Conservation (phyloP, 1,140 invertebrate genomes). For the Nasonia vitripennis region DNA sequence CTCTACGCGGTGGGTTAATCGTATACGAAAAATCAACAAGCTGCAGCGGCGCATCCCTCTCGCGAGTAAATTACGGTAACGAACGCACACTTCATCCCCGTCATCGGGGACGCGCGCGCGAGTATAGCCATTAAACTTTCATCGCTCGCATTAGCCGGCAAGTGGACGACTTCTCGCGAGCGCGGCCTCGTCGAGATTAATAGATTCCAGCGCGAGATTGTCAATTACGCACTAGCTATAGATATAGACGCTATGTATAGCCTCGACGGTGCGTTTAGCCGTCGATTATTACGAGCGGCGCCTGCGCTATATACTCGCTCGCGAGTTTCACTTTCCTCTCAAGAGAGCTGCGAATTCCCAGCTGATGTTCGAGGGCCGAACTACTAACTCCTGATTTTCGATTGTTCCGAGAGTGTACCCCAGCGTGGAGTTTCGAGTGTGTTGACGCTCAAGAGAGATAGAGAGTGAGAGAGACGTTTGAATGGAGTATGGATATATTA, state of each 20-base stretch:
- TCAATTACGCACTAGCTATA: constrained; percentile 30
- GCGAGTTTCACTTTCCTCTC: constrained; percentile 48
- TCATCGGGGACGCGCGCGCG: no score
- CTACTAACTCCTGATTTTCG: no score
- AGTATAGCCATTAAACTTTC: constrained; percentile 24
- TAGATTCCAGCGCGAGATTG: constrained; percentile 40
- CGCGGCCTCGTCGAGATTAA: constrained; percentile 22
- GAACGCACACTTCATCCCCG: no score
- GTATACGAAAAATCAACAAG: background rate
- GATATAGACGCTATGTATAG: no score
- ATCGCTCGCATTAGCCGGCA: background rate
- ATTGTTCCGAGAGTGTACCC: no score
- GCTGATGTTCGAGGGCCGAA: background rate
- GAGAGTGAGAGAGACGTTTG: no score
- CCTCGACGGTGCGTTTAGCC: background rate
- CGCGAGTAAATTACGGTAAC: no score
- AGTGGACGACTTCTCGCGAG: background rate
- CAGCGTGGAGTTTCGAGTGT: no score
- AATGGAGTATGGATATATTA: no score
- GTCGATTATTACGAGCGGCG: background rate
- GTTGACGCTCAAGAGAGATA: no score
- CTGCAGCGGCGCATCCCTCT: background rate
- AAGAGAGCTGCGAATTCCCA: constrained; percentile 17
- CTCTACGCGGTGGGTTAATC: no score
- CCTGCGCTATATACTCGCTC: background rate